Percentiles rank a stretch among this genome's conserved stretches.
Conservation (phyloP, 2,113 vertebrate genomes). For the Nicator chloris region DNA sequence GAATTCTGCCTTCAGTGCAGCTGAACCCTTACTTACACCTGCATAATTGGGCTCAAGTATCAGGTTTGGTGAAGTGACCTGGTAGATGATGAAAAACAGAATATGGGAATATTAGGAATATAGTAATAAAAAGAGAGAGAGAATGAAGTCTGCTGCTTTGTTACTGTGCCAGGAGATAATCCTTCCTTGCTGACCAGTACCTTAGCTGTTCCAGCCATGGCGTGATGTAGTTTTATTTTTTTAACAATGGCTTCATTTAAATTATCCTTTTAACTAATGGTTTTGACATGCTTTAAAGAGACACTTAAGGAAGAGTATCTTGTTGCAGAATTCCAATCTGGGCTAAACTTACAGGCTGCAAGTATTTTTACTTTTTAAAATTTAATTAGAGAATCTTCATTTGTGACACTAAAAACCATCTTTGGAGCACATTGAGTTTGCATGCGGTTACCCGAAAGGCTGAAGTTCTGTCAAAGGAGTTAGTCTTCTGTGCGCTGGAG, state of each 20-base stretch:
- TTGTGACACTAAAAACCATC: neutral
- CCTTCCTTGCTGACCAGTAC: neutral
- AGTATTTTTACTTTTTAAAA: neutral
- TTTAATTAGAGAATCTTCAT: neutral
- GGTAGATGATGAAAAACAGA: neutral
- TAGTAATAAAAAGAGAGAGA: neutral
- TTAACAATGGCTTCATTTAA: constrained; percentile 43
- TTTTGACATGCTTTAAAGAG: neutral
- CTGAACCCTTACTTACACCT: neutral
- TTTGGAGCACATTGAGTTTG: neutral
- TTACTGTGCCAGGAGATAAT: neutral
- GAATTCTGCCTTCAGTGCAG: neutral
- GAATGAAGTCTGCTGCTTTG: neutral
- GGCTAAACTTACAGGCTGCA: neutral
- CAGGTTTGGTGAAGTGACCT: neutral
- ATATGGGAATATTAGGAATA: too few relatives aligned
- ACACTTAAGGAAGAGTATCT: neutral
- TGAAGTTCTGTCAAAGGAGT: neutral
- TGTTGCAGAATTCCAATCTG: neutral
- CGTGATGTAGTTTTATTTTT: constrained; percentile 7
- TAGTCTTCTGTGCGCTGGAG: neutral
- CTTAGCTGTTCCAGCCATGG: neutral
- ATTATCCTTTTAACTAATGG: constrained; percentile 8
- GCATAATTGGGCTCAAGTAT: neutral
- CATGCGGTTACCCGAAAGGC: neutral